Evolutionary conservation across 2,113 vertebrate genomes (phyloP).

Genomic region (Tenrec ecaudatus): DNA sequence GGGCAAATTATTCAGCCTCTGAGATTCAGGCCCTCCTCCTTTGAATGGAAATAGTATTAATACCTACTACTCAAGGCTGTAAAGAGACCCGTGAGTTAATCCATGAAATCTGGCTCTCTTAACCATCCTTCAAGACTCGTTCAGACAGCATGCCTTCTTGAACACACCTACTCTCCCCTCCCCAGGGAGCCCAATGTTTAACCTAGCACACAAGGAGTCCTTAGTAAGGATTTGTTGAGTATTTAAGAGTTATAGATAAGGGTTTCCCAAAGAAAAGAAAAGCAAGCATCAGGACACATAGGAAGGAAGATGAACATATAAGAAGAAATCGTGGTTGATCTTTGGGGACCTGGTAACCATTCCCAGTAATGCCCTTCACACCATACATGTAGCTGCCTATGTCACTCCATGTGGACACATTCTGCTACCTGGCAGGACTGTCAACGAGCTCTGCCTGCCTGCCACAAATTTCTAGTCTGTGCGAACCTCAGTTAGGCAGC

Average conservation of each 20-base stretch:
- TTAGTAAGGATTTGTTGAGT: neutral
- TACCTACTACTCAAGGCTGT: neutral
- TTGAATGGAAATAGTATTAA: neutral
- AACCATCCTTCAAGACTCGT: neutral
- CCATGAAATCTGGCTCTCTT: neutral
- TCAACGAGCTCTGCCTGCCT: neutral
- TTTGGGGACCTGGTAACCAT: neutral
- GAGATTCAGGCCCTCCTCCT: neutral
- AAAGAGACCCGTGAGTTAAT: neutral
- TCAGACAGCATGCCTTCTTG: neutral
- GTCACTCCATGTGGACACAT: neutral
- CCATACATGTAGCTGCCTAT: neutral
- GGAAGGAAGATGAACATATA: neutral
- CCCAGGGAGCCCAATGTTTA: neutral
- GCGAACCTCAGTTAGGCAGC: constrained; percentile 4
- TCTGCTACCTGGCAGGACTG: neutral
- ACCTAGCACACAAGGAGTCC: neutral
- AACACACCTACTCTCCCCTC: neutral
- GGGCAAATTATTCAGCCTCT: neutral
- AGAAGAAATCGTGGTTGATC: neutral
- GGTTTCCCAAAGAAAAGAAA: constrained; percentile 21
- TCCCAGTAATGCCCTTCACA: neutral
- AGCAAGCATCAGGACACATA: neutral
- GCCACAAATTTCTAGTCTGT: neutral
- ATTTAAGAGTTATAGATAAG: neutral